These are phyloP conservation scores for Lithophane socia DNA, from an alignment of 2,888 invertebrate genomes.

Conservation along the genomic window DNA sequence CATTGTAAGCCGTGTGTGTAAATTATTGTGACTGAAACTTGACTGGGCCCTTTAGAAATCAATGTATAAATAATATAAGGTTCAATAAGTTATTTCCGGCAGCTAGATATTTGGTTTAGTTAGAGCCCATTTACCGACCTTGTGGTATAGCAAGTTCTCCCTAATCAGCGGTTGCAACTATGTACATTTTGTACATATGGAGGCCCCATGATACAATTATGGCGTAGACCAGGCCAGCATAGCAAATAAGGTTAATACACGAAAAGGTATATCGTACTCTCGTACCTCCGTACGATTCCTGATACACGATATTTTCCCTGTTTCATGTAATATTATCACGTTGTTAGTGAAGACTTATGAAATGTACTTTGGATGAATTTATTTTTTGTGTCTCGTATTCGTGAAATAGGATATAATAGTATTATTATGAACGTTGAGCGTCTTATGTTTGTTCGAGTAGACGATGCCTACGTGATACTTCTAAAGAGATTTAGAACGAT, in stretches of 20 bases:
- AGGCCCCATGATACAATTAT: constrained; percentile 39
- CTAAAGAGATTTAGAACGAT: constrained; percentile 43
- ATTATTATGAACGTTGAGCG: constrained; percentile 66
- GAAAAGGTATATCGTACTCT: constrained; percentile 44
- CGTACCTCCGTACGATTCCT: constrained; percentile 66
- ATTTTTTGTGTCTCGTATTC: constrained; percentile 74
- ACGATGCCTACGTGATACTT: constrained; percentile 38
- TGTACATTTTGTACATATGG: neutral
- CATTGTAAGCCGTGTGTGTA: neutral
- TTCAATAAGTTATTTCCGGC: neutral
- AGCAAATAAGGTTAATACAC: constrained; percentile 52
- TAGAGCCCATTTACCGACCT: neutral
- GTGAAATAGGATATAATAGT: constrained; percentile 77
- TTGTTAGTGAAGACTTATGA: constrained; percentile 83
- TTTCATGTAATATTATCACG: constrained; percentile 82
- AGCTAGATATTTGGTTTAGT: neutral
- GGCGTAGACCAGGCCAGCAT: constrained; percentile 46
- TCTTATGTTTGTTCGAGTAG: constrained; percentile 62
- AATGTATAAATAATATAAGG: neutral
- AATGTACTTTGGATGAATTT: constrained; percentile 78
- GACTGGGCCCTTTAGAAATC: neutral
- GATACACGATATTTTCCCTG: constrained; percentile 80
- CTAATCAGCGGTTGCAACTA: neutral
- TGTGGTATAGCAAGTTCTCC: constrained; percentile 6
- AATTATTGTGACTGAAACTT: neutral